Conservation (phyloP, 2,888 invertebrate genomes). For the Dynastes hyllus region DNA sequence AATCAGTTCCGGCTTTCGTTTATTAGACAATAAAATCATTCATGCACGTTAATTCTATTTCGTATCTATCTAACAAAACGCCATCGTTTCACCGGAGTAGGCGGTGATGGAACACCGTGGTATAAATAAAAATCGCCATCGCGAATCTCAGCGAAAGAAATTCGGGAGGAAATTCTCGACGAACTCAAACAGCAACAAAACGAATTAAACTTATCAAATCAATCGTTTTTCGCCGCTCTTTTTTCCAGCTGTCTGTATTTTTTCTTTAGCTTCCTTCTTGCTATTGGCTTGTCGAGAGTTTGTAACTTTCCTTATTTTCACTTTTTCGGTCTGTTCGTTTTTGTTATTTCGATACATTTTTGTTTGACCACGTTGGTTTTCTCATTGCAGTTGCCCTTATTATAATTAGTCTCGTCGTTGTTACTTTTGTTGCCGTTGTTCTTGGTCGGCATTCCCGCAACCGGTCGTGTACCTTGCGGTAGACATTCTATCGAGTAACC, state of each 20-base stretch:
- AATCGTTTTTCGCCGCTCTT: slow-evolving; percentile 35
- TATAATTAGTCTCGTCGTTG: neutral
- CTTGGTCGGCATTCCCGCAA: neutral
- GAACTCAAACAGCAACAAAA: slow-evolving; percentile 24
- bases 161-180: slow-evolving; percentile 11
- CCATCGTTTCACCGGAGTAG: neutral
- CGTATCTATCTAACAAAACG: neutral
- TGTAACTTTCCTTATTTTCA: neutral
- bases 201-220: slow-evolving; percentile 47
- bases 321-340: neutral
- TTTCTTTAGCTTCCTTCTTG: neutral
- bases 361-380: neutral
- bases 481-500: slow-evolving; percentile 30
- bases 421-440: slow-evolving; percentile 6
- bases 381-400: neutral
- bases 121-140: slow-evolving; percentile 42
- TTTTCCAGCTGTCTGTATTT: slow-evolving; percentile 3
- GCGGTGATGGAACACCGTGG: slow-evolving; percentile 28
- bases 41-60: slow-evolving; percentile 17
- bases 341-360: slow-evolving; percentile 10
- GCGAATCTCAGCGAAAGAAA: slow-evolving; percentile 31
- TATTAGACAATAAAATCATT: slow-evolving; percentile 12
- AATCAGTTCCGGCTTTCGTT: neutral
- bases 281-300: slow-evolving; percentile 3
- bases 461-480: neutral